These are phyloP conservation scores for Merops nubicus DNA, from an alignment of 2,113 vertebrate genomes.

Conservation along the genomic window DNA sequence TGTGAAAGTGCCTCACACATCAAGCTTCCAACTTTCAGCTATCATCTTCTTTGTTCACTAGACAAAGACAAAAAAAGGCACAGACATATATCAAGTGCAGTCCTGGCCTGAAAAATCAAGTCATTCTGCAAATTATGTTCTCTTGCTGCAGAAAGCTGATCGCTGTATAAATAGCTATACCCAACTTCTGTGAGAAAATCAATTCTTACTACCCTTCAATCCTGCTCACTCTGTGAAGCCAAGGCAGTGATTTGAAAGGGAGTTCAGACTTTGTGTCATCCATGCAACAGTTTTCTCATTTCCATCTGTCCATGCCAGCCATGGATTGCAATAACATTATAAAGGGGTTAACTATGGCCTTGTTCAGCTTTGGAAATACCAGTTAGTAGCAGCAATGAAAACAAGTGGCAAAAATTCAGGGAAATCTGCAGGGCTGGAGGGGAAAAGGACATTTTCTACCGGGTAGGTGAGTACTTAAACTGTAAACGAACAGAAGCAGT, in stretches of 20 bases:
- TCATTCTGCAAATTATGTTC: slow-evolving; percentile 31
- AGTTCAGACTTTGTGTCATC: background rate
- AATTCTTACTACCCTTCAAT: slow-evolving; percentile 45
- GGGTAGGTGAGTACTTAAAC: background rate
- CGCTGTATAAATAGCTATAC: background rate
- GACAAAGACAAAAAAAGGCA: background rate
- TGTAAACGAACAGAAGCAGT: background rate
- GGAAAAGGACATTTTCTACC: background rate
- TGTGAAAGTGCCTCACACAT: background rate
- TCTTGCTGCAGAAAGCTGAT: slow-evolving; percentile 27
- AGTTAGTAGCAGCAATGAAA: background rate
- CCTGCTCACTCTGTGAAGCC: background rate
- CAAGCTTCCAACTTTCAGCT: background rate
- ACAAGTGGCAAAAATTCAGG: background rate
- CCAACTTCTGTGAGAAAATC: slow-evolving; percentile 34
- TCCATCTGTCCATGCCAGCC: background rate
- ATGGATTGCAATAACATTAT: background rate
- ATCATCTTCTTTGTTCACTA: background rate
- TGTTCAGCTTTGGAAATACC: background rate
- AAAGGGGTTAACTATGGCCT: background rate
- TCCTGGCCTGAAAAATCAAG: slow-evolving; percentile 28
- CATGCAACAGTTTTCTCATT: background rate
- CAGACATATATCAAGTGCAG: background rate
- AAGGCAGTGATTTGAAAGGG: background rate
- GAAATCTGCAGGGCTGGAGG: background rate